Base-by-base conservation (phyloP, 1,140 invertebrate genomes). In the Fopius arisanus region DNA sequence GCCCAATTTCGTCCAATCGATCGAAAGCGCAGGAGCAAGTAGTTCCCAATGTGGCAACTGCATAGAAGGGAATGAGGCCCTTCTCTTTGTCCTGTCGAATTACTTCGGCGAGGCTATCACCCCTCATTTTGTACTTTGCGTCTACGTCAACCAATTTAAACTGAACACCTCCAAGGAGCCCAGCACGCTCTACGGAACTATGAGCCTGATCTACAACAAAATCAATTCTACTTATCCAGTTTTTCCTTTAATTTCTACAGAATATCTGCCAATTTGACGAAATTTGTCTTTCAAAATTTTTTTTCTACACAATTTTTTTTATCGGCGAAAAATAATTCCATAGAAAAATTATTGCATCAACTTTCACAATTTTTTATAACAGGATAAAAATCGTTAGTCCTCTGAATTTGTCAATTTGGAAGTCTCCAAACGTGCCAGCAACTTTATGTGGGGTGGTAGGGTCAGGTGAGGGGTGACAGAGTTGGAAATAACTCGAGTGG, bases 21-120 rank as follows among this genome's bases (percentile, higher is more conserved):
- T 98, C 97, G 83, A 97, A 98, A 0, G 96, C 93, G 80, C 96
- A 98, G 1, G 94, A 94, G 19, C 92, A 93, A 0, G 97, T 98
- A 0, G 97, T 97, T 0, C 97, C 97, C 4, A 98, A 85, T 14
- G 96, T 98, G 2, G 93, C 95, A 0, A 96, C 94, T 16, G 90
- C 95, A 82, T 93, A 96, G 86, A 97, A 97, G 54, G 96, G 96
- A 78, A 97, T 95, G 3, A 96, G 87, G 51, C 96, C 97, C 75
- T 93, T 91, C 2, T 90, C 90, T 72, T 90, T 90, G 82, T 98
- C 97, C 80, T 96, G 91, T 70, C 94, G 89, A 14, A 97, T 96
- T 0, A 96, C 96, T 37, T 92, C 90, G 54, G 92, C 90, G 7
- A 99, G 83, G 0, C 93, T 93, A 23, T 94, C 91, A 6, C 97